These are phyloP conservation scores for Elephas maximus DNA, from an alignment of 2,113 vertebrate genomes.

Conservation along the genomic window DNA sequence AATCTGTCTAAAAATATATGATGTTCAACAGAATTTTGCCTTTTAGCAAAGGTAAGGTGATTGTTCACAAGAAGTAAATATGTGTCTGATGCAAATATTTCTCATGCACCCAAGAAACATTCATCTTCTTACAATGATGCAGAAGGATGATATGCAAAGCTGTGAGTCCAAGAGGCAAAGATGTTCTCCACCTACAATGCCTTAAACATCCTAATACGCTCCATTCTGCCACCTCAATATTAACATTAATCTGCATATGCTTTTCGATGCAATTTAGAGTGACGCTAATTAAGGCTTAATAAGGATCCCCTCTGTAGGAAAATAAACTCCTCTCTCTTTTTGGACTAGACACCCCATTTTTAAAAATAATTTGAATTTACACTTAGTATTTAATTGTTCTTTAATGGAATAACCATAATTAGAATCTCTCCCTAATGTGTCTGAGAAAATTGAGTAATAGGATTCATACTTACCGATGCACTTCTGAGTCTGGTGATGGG, in stretches of 20 bases:
- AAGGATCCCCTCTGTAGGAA: background rate
- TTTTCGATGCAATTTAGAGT: background rate
- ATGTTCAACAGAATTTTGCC: background rate
- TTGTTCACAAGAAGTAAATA: background rate
- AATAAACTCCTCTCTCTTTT: background rate
- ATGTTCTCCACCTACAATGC: rapidly evolving
- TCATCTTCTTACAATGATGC: background rate
- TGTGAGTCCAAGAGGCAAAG: background rate
- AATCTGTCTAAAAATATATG: background rate
- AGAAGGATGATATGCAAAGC: background rate
- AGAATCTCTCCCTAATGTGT: slow-evolving; percentile 65
- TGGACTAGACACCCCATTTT: background rate
- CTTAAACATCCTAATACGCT: background rate
- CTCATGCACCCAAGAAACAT: background rate
- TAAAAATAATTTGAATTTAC: slow-evolving; percentile 55
- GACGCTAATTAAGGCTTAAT: background rate
- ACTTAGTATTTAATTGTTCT: slow-evolving; percentile 78
- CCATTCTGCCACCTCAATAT: background rate
- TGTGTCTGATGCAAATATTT: background rate
- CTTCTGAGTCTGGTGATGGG: slow-evolving; percentile 81
- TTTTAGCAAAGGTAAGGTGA: background rate
- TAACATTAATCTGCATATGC: background rate
- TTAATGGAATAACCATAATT: slow-evolving; percentile 78
- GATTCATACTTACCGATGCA: slow-evolving; percentile 87
- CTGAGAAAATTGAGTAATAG: slow-evolving; percentile 76